phyloP scores from a whole-genome alignment of 2,888 invertebrate species.

The Eupithecia subumbrata region DNA sequence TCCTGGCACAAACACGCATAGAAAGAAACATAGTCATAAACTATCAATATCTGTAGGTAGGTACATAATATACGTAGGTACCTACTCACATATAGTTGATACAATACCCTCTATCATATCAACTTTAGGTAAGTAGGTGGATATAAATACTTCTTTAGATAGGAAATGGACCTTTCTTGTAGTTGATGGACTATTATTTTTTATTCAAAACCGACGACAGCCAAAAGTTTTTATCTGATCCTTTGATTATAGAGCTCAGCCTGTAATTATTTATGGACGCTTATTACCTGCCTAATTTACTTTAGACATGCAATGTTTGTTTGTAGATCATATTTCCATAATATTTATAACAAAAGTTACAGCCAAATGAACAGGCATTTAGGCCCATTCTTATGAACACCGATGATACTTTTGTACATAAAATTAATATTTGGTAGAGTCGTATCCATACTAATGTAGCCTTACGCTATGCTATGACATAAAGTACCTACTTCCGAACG shows the following conservation, averaged over 20 bases:
- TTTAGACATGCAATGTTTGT: conserved; percentile 2
- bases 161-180: not conserved
- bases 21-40: not conserved
- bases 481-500: conserved; percentile 29
- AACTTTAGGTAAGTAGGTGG: too few species aligned
- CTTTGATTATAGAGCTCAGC: not conserved
- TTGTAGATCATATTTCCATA: conserved; percentile 11
- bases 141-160: not conserved
- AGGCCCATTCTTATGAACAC: not conserved
- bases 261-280: not conserved
- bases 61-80: not conserved
- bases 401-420: not conserved
- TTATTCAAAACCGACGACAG: not conserved
- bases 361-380: not conserved
- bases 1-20: conserved; percentile 16
- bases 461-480: not conserved
- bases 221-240: not conserved
- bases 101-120: too few species aligned
- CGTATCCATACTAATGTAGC: conserved; percentile 33
- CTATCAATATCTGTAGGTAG: not conserved
- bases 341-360: not conserved
- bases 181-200: not conserved
- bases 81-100: too few species aligned
- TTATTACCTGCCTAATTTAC: conserved; percentile 8
- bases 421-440: not conserved